A percentile compares a stretch with the other conserved stretches of the same genome.
Conservation (phyloP, 2,888 invertebrate genomes). For the Didymodactylos carnosus region DNA sequence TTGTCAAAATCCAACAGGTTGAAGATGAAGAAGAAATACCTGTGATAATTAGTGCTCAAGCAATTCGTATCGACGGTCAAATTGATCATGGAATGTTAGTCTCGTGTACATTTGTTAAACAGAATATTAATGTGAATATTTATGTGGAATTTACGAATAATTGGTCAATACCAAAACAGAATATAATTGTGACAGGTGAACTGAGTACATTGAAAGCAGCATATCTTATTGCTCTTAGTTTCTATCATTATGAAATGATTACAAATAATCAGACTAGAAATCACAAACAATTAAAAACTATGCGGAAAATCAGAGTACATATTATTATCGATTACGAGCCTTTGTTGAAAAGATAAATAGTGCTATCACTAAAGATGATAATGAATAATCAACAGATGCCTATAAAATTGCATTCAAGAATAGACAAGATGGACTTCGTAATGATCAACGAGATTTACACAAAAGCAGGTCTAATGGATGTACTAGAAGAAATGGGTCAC, state of each 20-base stretch:
- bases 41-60: neutral
- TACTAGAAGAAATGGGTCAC: too few species aligned
- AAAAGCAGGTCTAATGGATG: neutral
- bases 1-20: neutral
- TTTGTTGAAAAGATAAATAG: too few species aligned
- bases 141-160: neutral
- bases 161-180: neutral
- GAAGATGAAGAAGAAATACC: neutral
- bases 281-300: neutral
- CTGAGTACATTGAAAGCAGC: neutral
- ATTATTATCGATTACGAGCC: neutral
- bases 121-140: neutral
- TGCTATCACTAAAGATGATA: neutral
- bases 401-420: neutral
- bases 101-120: neutral
- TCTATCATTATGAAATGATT: constrained; percentile 7
- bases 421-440: neutral
- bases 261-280: neutral
- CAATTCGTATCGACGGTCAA: neutral
- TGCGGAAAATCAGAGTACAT: neutral
- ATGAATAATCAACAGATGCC: neutral
- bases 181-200: neutral
- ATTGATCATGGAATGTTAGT: neutral
- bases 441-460: neutral
- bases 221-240: neutral